These are phyloP conservation scores for Chascanopsetta lugubris DNA, from an alignment of 2,113 vertebrate species.

Conservation along the genomic window DNA sequence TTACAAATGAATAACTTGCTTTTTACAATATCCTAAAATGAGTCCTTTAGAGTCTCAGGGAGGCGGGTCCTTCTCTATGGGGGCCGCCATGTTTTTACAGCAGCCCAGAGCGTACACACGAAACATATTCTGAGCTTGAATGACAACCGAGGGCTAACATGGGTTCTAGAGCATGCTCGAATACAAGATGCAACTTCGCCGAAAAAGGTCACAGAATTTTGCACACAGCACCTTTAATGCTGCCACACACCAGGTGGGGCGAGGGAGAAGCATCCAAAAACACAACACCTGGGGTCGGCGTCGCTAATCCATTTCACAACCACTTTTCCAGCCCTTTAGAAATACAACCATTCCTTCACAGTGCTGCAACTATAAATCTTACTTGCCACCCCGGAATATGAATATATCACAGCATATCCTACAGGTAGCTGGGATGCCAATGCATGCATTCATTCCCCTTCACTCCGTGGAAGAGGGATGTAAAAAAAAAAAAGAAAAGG, in stretches of 20 bases:
- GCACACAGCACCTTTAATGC: too few relatives aligned
- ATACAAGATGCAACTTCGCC: too few relatives aligned
- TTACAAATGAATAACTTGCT: too few relatives aligned
- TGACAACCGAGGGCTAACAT: too few relatives aligned
- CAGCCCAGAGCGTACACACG: too few relatives aligned
- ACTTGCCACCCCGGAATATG: background rate
- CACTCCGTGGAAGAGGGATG: slow-evolving; percentile 1
- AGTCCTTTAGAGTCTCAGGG: too few relatives aligned
- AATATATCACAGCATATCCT: slow-evolving; percentile 25
- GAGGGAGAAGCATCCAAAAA: background rate
- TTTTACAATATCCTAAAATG: too few relatives aligned
- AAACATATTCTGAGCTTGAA: too few relatives aligned
- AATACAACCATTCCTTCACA: background rate
- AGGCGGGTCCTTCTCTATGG: too few relatives aligned
- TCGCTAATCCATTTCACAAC: background rate
- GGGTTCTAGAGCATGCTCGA: too few relatives aligned
- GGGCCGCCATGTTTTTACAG: too few relatives aligned
- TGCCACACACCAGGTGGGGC: background rate
- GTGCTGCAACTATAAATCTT: background rate
- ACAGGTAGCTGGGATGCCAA: slow-evolving; percentile 60
- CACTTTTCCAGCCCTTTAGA: background rate
- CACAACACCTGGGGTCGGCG: background rate
- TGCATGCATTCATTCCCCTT: slow-evolving; percentile 25
- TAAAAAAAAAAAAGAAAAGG: background rate
- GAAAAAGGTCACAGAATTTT: too few relatives aligned